phyloP scores from a whole-genome alignment of 2,113 vertebrate species.

The Salminus brasiliensis region DNA sequence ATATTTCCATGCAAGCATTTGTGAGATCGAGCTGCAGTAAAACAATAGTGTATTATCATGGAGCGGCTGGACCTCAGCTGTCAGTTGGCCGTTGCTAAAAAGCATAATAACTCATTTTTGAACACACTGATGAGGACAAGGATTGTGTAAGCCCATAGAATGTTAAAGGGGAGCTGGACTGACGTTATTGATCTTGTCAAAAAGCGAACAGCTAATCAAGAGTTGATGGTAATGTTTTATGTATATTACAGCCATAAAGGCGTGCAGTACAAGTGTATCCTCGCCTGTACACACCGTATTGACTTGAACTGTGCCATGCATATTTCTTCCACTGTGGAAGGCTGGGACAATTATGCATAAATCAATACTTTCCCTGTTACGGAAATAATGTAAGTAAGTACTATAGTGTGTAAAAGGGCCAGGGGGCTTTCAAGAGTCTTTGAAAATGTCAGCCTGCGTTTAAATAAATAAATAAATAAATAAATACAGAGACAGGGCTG shows the following conservation, averaged over 20 bases:
- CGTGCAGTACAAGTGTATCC: conserved; percentile 71
- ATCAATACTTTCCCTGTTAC: conserved; percentile 87
- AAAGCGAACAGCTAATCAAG: conserved; percentile 78
- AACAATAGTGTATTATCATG: neutral
- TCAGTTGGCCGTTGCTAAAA: conserved; percentile 42
- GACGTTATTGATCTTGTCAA: conserved; percentile 71
- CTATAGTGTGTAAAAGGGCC: conserved; percentile 85
- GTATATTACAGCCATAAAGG: conserved; percentile 82
- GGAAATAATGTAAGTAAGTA: conserved; percentile 73
- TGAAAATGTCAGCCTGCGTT: conserved; percentile 76
- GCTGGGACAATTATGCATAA: conserved; percentile 92
- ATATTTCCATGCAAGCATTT: neutral
- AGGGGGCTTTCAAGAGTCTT: conserved; percentile 78
- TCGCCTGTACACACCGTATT: conserved; percentile 79
- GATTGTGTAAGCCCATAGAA: conserved; percentile 46
- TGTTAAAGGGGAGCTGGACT: conserved; percentile 47
- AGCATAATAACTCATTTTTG: conserved; percentile 50
- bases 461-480: conserved; percentile 74
- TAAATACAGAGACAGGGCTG: conserved; percentile 54
- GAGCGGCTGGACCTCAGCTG: conserved; percentile 22
- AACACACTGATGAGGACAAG: conserved; percentile 42
- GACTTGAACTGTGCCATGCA: conserved; percentile 87
- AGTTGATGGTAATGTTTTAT: conserved; percentile 81
- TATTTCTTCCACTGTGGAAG: conserved; percentile 84
- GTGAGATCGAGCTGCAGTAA: neutral